Base-by-base conservation (phyloP, 2,888 invertebrate species). In the Pseudoips prasinana region DNA sequence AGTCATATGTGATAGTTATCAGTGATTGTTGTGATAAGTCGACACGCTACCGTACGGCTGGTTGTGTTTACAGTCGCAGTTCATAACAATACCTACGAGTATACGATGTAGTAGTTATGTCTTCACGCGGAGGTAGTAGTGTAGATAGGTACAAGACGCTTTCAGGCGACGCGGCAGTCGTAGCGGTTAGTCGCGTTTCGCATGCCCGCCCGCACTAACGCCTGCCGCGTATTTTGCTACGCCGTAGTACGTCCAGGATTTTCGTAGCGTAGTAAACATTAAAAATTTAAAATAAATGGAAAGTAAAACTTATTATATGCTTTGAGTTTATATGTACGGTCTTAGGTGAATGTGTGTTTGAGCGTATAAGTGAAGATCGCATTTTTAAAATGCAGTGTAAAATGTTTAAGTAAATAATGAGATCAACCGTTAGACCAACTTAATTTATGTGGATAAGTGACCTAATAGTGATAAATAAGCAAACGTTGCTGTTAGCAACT, bases 181-280 rank as follows among this genome's bases (percentile, higher is more conserved):
- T 55, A 50, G 47, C 55, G 51, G 56, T 36, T 77, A 76, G 72
- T 72, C 73, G 69, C 61, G 65, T 62, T 58, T 58, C 66, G 76
- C 42, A 64, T 64, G 55, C 58, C 62, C 51, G 42, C 39, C 47
- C 40, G 64, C 39, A 38, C 46, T 37, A 61, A 75, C 75, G 74
- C 54, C 29, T 46, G 38, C 44, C 46, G 50, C 56, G 61, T 51
- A 54, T 53, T 37, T 36, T 29, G 55, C 72, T 72, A 75, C 41
- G 47, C 46, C 67, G 74, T 67, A 70, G 66, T 57, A 39, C 39
- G 33, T 42, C 42, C 39, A 30, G 31, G 42, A 25, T 24, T 37
- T 20, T 41, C 39, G 36, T 39, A 39, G 37, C 30, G 25, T 33
- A 25, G 30, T 18, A 18, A 3, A 6, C 19, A 20, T 14, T 14